Evolutionary conservation across 1,140 invertebrate genomes (phyloP).

Genomic region (Drosophila nigromelanica): DNA sequence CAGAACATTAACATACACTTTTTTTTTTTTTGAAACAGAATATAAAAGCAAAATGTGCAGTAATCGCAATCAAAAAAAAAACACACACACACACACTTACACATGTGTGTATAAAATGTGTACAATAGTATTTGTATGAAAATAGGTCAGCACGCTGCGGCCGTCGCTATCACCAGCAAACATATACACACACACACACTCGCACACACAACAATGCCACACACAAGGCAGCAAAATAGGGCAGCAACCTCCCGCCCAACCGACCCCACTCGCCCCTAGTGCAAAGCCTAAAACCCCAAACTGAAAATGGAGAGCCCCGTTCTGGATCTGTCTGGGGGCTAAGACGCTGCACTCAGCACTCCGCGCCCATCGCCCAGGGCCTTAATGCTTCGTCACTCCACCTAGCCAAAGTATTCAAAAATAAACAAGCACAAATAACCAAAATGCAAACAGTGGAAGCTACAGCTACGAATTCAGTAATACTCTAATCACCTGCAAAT

Average conservation of each 20-base stretch:
- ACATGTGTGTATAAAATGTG: neutral
- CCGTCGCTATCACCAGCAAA: conserved; percentile 40
- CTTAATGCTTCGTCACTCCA: conserved; percentile 37
- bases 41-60: conserved; percentile 22
- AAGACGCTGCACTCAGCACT: conserved; percentile 31
- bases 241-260: conserved; percentile 35
- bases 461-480: conserved; percentile 1
- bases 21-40: neutral
- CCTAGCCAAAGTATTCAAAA: conserved; percentile 49
- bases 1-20: neutral
- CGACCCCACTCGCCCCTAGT: too few relatives aligned
- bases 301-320: conserved; percentile 43
- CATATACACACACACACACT: conserved; percentile 6
- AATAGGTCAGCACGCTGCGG: conserved; percentile 63
- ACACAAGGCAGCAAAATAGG: conserved; percentile 30
- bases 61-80: neutral
- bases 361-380: conserved; percentile 11
- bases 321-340: conserved; percentile 32
- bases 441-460: neutral
- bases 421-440: conserved; percentile 48
- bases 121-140: conserved; percentile 25
- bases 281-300: conserved; percentile 26
- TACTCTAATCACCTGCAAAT: neutral
- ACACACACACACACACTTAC: conserved; percentile 1
- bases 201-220: conserved; percentile 25